Conservation (phyloP, 2,888 invertebrate genomes). For the Hoplodrina ambigua region DNA sequence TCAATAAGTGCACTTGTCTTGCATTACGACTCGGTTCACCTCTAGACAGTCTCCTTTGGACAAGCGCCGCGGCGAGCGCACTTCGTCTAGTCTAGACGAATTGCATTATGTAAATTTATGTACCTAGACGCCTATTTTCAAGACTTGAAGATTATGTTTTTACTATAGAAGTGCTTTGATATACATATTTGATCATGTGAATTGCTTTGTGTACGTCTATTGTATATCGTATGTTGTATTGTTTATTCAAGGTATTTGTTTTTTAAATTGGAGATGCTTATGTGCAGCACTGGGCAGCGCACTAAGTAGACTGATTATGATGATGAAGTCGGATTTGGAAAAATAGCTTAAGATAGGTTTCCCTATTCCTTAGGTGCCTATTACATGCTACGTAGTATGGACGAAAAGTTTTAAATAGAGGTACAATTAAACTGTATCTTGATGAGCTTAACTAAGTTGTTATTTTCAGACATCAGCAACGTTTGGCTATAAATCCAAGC, state of each 20-base stretch:
- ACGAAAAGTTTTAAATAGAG: not conserved
- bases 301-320: not conserved
- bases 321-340: not conserved
- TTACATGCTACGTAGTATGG: too few species aligned
- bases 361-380: not conserved
- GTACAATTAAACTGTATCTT: not conserved
- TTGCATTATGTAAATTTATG: constrained; percentile 88
- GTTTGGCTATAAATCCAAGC: constrained; percentile 4
- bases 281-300: too few species aligned
- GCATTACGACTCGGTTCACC: constrained; percentile 81
- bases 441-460: not conserved
- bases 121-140: constrained; percentile 79
- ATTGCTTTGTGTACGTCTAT: constrained; percentile 20
- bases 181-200: constrained; percentile 41
- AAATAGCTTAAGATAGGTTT: not conserved
- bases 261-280: not conserved
- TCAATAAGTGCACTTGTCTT: constrained; percentile 70
- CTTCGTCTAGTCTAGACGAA: constrained; percentile 88
- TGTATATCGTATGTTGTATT: not conserved
- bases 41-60: constrained; percentile 79
- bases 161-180: constrained; percentile 46
- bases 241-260: not conserved
- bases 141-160: constrained; percentile 62
- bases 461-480: not conserved
- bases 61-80: constrained; percentile 75